Percentiles rank a stretch among this genome's conserved stretches.
Conservation (phyloP, 1,140 invertebrate species). For the Musca domestica region DNA sequence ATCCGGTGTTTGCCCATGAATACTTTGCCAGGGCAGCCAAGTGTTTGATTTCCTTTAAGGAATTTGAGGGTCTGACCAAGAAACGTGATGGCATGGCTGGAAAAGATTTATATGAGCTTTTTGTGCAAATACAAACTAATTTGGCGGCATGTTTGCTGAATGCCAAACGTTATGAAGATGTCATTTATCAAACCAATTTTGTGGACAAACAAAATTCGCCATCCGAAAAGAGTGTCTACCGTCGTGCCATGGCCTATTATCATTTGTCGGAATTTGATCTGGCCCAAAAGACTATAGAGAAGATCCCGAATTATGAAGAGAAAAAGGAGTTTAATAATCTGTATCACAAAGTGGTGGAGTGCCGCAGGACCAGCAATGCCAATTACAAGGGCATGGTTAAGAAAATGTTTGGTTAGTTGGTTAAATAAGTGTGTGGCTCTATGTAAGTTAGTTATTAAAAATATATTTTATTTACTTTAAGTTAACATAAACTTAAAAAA, state of each 20-base stretch:
- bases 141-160: constrained; percentile 46
- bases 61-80: constrained; percentile 39
- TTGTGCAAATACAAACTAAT: constrained; percentile 48
- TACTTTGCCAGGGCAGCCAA: constrained; percentile 49
- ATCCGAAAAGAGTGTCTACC: constrained; percentile 48
- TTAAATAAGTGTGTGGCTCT: not conserved
- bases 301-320: constrained; percentile 39
- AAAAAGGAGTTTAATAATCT: constrained; percentile 47
- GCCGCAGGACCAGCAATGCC: constrained; percentile 44
- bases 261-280: constrained; percentile 46
- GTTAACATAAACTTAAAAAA: not conserved
- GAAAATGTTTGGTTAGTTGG: constrained; percentile 51
- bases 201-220: constrained; percentile 38
- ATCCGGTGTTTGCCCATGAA: constrained; percentile 48
- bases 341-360: constrained; percentile 35
- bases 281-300: constrained; percentile 40
- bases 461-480: constrained; percentile 3
- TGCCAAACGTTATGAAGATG: constrained; percentile 49
- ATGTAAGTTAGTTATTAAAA: not conserved
- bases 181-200: constrained; percentile 47
- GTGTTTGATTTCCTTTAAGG: constrained; percentile 45
- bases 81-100: constrained; percentile 36
- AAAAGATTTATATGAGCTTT: constrained; percentile 35
- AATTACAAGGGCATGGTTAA: constrained; percentile 48
- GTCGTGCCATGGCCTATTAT: constrained; percentile 45